Evolutionary conservation across 2,113 vertebrate genomes (phyloP).

Genomic region (Urocitellus parryii): DNA sequence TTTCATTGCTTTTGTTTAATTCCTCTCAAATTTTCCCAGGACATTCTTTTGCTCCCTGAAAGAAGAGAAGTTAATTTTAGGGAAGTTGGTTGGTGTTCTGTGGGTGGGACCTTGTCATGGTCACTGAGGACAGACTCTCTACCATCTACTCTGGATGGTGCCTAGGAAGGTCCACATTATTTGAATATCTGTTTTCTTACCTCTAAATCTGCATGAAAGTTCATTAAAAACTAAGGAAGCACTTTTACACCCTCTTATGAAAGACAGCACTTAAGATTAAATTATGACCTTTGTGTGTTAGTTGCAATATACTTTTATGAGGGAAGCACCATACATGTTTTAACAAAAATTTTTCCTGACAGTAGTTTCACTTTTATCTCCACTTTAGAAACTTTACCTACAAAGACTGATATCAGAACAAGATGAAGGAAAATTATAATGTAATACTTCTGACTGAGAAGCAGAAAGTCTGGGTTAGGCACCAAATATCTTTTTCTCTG

Average conservation of each 20-base stretch:
- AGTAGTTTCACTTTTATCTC: conserved; percentile 24
- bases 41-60: conserved; percentile 40
- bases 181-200: neutral
- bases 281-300: neutral
- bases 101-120: neutral
- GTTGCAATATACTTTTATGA: neutral
- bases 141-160: too few relatives aligned
- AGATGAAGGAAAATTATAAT: neutral
- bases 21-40: conserved; percentile 68
- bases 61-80: conserved; percentile 5
- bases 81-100: neutral
- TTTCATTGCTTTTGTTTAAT: conserved; percentile 58
- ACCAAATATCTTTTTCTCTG: neutral
- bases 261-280: neutral
- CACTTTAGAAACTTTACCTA: conserved; percentile 13
- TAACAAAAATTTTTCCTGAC: neutral
- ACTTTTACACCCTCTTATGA: neutral
- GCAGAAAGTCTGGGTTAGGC: neutral
- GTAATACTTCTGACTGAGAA: conserved; percentile 11
- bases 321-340: conserved; percentile 9
- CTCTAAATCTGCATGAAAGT: neutral
- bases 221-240: neutral
- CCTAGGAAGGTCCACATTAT: neutral
- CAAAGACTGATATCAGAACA: neutral
- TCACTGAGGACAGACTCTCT: neutral